Evolutionary conservation across 1,140 invertebrate genomes (phyloP), one percentile per base, ranked within the genome.

Genomic region (Ptiloglossa arizonensis): DNA sequence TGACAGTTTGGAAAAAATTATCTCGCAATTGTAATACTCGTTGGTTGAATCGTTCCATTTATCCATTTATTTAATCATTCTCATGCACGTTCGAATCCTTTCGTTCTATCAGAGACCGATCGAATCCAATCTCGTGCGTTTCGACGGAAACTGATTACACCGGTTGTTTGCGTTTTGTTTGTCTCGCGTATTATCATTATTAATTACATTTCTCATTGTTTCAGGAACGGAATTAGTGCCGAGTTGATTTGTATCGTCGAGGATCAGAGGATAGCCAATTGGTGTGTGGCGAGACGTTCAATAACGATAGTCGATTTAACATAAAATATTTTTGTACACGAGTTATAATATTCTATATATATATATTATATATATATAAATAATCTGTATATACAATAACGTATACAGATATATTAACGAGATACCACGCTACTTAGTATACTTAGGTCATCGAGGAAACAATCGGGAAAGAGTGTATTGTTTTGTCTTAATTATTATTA

Each of bases 141-240:
- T n/a, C n/a, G n/a, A n/a, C n/a, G n/a, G n/a, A n/a, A n/a, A n/a
- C n/a, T n/a, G n/a, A n/a, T n/a, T n/a, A n/a, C n/a, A n/a, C n/a
- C n/a, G n/a, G n/a, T n/a, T n/a, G n/a, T n/a, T n/a, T n/a, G n/a
- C n/a, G n/a, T n/a, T n/a, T n/a, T 60, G 19, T 22, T n/a, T 52
- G 17, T 19, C n/a, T n/a, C 5, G 48, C 6, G n/a, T 19, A 48
- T 4, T 3, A 22, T 9, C 9, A 8, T 38, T 11, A 13, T 4
- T 5, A 46, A n/a, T 66, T 35, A 0, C 8, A 29, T 24, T 66
- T 63, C 59, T 56, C 15, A 50, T 60, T 90, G 81, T 91, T 92
- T 15, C 89, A 92, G 91, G 91, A 74, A 92, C 91, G n/a, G 91
- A 91, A 79, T 78, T 92, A 74, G 90, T 92, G 60, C 89, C 87